A percentile compares a stretch with the other conserved stretches of the same genome.
Conservation (phyloP, 1,140 invertebrate genomes). For the Eubasilissa regina region DNA sequence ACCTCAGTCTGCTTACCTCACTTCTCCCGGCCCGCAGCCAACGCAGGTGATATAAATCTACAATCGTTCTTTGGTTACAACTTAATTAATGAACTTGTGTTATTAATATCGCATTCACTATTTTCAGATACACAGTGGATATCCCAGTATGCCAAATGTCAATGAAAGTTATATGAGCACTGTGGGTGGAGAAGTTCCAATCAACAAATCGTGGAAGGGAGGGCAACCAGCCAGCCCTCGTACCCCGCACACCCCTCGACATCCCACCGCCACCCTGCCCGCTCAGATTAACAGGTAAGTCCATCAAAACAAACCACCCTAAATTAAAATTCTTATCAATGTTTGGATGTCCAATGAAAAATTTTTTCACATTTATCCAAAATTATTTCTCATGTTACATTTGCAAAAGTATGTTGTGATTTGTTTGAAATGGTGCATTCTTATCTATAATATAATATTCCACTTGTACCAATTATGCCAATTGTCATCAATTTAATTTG, state of each 20-base stretch:
- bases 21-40: slow-evolving; percentile 1
- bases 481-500: too few species aligned
- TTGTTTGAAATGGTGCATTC: too few species aligned
- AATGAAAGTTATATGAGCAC: slow-evolving; percentile 58
- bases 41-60: not conserved
- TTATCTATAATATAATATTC: too few species aligned
- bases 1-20: slow-evolving; percentile 30
- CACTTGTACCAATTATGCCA: too few species aligned
- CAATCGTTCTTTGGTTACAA: not conserved
- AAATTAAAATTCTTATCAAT: not conserved
- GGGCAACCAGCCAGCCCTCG: slow-evolving; percentile 28
- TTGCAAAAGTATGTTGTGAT: too few species aligned
- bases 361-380: not conserved
- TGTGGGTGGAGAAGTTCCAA: not conserved
- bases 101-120: not conserved
- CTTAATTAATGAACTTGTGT: not conserved
- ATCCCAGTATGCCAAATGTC: slow-evolving; percentile 69
- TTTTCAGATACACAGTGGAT: slow-evolving; percentile 52
- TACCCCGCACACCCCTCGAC: not conserved
- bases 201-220: slow-evolving; percentile 26
- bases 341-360: not conserved
- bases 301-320: not conserved
- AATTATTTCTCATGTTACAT: too few species aligned
- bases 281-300: slow-evolving; percentile 26
- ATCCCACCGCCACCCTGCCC: not conserved